A percentile compares a stretch with the other conserved stretches of the same genome.
phyloP scores from a whole-genome alignment of 2,797 vertebrate genomes.

The Orientallactaga sibirica region DNA sequence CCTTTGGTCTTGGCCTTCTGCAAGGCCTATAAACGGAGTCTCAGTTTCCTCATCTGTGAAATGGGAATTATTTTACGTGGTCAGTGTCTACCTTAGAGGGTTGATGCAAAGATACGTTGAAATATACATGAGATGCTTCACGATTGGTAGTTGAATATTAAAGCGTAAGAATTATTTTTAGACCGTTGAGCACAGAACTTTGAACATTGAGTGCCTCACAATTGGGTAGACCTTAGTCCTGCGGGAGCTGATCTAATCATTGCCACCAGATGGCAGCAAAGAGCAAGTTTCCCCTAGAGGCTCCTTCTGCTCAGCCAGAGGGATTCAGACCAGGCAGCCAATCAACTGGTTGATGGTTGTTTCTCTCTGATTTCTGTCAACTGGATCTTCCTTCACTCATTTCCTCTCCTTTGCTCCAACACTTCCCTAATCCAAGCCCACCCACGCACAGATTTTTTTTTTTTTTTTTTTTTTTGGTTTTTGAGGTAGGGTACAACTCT shows the following conservation, averaged over 20 bases:
- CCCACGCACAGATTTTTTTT: too few relatives aligned
- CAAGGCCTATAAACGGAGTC: not conserved
- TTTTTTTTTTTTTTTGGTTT: too few relatives aligned
- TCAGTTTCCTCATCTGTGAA: conserved; percentile 54
- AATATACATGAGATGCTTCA: not conserved
- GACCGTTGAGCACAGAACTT: not conserved
- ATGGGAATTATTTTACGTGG: conserved; percentile 22
- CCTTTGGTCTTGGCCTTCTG: not conserved
- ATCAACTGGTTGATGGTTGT: not conserved
- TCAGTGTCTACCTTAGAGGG: not conserved
- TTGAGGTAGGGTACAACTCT: too few relatives aligned
- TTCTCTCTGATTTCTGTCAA: not conserved
- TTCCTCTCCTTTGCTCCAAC: not conserved
- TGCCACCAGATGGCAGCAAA: conserved; percentile 83
- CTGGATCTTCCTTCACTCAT: not conserved
- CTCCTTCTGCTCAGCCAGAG: not conserved
- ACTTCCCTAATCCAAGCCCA: not conserved
- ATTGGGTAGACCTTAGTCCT: conserved; percentile 16
- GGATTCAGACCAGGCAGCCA: not conserved
- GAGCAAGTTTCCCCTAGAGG: conserved; percentile 70
- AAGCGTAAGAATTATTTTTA: not conserved
- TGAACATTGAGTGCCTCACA: not conserved
- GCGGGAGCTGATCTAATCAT: not conserved
- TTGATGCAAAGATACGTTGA: not conserved
- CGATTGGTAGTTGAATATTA: not conserved